Percentiles rank a stretch among this genome's conserved stretches.
phyloP scores from a whole-genome alignment of 2,888 invertebrate genomes.

The Metalampra italica region DNA sequence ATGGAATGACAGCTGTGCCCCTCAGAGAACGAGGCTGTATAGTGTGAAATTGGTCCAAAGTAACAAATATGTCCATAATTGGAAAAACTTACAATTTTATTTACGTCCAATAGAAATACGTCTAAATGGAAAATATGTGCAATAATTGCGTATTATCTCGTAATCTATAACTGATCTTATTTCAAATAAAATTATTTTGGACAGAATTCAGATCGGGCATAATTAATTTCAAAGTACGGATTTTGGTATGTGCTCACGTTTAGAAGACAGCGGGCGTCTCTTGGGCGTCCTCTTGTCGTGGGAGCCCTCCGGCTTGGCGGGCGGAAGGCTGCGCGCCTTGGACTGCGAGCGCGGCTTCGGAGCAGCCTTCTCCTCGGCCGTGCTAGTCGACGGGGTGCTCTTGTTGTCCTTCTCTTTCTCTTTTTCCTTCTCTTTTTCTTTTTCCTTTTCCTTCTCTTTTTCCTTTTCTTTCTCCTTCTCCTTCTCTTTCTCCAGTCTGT shows the following conservation, averaged over 20 bases:
- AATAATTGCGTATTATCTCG: too few relatives aligned
- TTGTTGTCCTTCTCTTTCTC: constrained; percentile 34
- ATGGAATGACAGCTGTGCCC: too few relatives aligned
- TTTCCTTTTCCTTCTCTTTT: constrained; percentile 30
- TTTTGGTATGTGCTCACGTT: constrained; percentile 40
- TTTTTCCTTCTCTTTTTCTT: constrained; percentile 31
- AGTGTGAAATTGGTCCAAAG: too few relatives aligned
- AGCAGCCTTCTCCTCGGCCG: constrained; percentile 30
- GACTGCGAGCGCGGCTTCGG: constrained; percentile 47
- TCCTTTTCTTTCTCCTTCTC: constrained; percentile 34
- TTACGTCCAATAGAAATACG: too few relatives aligned
- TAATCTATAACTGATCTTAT: too few relatives aligned
- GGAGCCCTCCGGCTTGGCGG: constrained; percentile 39
- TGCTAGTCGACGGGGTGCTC: constrained; percentile 35
- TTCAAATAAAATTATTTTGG: too few relatives aligned
- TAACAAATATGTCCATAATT: too few relatives aligned
- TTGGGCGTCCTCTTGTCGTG: constrained; percentile 54
- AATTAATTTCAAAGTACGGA: too few relatives aligned
- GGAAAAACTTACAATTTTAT: too few relatives aligned
- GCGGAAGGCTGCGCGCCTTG: constrained; percentile 51
- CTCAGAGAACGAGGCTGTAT: too few relatives aligned
- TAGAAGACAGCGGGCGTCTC: constrained; percentile 53
- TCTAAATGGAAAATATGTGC: too few relatives aligned
- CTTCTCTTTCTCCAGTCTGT: constrained; percentile 25
- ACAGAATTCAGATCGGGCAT: too few relatives aligned